Evolutionary conservation across 2,113 vertebrate genomes (phyloP).

Genomic region (Sigmodon hispidus): DNA sequence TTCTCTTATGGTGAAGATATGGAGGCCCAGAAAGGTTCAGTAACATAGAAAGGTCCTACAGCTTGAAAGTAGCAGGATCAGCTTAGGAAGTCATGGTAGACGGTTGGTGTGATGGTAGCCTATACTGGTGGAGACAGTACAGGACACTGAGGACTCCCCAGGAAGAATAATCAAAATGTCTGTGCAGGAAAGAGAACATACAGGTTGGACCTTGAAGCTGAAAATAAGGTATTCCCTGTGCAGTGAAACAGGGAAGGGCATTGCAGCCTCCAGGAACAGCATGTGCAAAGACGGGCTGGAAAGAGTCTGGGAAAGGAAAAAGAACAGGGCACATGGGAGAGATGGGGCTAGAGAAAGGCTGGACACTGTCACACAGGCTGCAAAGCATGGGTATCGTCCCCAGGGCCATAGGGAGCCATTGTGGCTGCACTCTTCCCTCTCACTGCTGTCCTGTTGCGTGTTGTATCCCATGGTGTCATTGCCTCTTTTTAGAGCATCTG

Average conservation of each 20-base stretch:
- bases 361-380: background rate
- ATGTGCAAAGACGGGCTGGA: background rate
- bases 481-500: background rate
- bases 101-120: background rate
- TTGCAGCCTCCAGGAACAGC: background rate
- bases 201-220: background rate
- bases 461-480: background rate
- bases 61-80: background rate
- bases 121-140: background rate
- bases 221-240: background rate
- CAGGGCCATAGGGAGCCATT: background rate
- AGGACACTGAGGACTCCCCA: background rate
- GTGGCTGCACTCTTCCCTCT: background rate
- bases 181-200: background rate
- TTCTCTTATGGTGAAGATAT: background rate
- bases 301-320: rapidly evolving
- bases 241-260: background rate
- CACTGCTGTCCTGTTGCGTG: background rate
- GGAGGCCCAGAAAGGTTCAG: background rate
- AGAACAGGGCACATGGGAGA: background rate
- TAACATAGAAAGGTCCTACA: no score
- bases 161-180: background rate
- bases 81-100: background rate
- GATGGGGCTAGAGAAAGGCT: background rate
- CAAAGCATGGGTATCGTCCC: background rate